These are phyloP conservation scores for Crenichthys baileyi DNA, from an alignment of 2,797 vertebrate species.

Conservation along the genomic window DNA sequence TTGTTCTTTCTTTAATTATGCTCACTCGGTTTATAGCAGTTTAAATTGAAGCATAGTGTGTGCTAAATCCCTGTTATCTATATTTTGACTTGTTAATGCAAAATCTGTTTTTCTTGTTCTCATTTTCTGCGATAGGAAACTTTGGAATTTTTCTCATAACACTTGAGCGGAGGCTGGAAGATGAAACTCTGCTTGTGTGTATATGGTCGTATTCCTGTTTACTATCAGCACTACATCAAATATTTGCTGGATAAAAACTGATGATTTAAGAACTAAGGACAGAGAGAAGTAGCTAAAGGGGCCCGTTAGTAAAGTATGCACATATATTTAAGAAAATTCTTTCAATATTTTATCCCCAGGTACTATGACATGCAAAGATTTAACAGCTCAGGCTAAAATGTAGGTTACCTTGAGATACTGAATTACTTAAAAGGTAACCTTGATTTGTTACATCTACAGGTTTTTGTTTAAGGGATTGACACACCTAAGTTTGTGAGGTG, in stretches of 20 bases:
- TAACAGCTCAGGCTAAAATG: background rate
- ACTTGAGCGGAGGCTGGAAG: slow-evolving; percentile 31
- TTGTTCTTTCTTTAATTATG: slow-evolving; percentile 42
- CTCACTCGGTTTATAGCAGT: slow-evolving; percentile 56
- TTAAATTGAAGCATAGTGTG: slow-evolving; percentile 53
- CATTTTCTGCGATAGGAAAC: slow-evolving; percentile 63
- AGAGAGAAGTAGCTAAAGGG: background rate
- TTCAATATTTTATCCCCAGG: background rate
- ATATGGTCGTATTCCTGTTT: slow-evolving; percentile 41
- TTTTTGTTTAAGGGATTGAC: background rate
- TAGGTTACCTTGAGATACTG: background rate
- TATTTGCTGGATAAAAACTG: slow-evolving; percentile 28
- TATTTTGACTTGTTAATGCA: slow-evolving; percentile 71
- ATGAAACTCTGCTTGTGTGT: slow-evolving; percentile 24
- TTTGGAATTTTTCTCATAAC: slow-evolving; percentile 51
- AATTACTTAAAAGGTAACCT: too few relatives aligned
- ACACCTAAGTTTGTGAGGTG: background rate
- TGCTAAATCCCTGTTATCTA: slow-evolving; percentile 53
- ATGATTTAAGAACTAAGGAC: slow-evolving; percentile 19
- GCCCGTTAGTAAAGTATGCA: background rate
- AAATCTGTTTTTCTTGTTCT: slow-evolving; percentile 66
- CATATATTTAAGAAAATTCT: background rate
- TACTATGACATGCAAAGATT: slow-evolving; percentile 3
- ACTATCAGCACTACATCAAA: slow-evolving; percentile 11
- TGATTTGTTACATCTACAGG: too few relatives aligned